Base-by-base conservation (phyloP, 2,113 vertebrate genomes). In the Edolisoma coerulescens region DNA sequence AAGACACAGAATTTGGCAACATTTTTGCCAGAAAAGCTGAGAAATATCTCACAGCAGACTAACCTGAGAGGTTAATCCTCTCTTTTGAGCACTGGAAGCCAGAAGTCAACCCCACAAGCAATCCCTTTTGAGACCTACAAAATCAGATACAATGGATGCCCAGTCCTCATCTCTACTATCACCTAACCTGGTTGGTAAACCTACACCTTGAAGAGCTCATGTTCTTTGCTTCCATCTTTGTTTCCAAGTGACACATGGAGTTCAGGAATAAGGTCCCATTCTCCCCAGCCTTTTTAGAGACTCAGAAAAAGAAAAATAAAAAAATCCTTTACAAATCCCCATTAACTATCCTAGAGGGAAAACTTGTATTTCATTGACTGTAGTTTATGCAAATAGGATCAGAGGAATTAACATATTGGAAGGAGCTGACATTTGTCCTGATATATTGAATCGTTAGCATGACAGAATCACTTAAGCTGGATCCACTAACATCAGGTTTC, bases 401-500 rank as follows among this genome's bases (percentile, higher is more conserved):
- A 91, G 81, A 98, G 97, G 97, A 99, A 99, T 99, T 99, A 99
- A 98, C 99, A 99, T 99, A 99, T 99, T 99, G 98, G 98, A 98
- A 99, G 97, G 93, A 96, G 97, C 98, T 99, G 99, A 98, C 99
- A 98, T 99, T 98, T 98, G 98, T 99, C 98, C 98, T 98, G 98
- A 99, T 99, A 98, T 99, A 99, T 99, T 98, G 99, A 99, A 99
- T 99, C 97, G 79, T 99, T 98, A 99, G 98, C 94, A 96, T 98
- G 98, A 98, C 98, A 99, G 98, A 99, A 99, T 99, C 99, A 99
- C 99, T 99, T 99, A 99, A 98, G 98, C 98, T 97, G 97, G 98
- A 99, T 99, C 98, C 98, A 99, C 99, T 99, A 98, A 98, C 98
- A 98, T 99, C 99, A 99, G 98, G 98, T 99, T 99, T 99, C 98